A percentile compares a stretch with the other conserved stretches of the same genome.
phyloP scores from a whole-genome alignment of 2,113 vertebrate species.

The Saccopteryx leptura region DNA sequence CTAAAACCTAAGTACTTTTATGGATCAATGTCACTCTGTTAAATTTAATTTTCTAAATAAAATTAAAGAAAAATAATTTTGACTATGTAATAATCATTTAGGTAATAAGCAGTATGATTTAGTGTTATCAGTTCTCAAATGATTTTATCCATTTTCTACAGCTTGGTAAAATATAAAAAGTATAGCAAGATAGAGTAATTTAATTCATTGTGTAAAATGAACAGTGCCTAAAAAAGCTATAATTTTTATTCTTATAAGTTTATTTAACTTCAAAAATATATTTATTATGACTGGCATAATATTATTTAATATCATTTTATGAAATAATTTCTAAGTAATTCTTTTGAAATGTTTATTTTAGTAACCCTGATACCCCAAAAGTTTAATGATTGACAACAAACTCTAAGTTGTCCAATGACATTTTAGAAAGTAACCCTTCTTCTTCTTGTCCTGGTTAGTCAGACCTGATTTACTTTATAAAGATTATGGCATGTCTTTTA shows the following conservation, averaged over 20 bases:
- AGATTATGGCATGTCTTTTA: conserved; percentile 71
- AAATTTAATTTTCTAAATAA: no score
- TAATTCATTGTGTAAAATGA: background rate
- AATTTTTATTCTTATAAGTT: background rate
- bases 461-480: conserved; percentile 61
- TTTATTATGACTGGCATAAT: conserved; percentile 11
- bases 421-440: background rate
- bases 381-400: background rate
- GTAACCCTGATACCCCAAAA: background rate
- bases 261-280: conserved; percentile 56
- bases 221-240: background rate
- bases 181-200: background rate
- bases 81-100: background rate
- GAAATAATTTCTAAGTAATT: background rate
- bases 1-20: no score
- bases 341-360: background rate
- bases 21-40: no score
- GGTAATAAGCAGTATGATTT: background rate
- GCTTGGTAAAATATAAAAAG: background rate
- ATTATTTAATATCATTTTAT: background rate
- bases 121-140: background rate
- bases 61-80: background rate
- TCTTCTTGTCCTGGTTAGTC: background rate
- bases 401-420: background rate
- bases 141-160: background rate